Percentiles rank a stretch among this genome's conserved stretches.
These are phyloP conservation scores for Ophioninae sp. DNA, from an alignment of 2,888 invertebrate species.

Conservation along the genomic window DNA sequence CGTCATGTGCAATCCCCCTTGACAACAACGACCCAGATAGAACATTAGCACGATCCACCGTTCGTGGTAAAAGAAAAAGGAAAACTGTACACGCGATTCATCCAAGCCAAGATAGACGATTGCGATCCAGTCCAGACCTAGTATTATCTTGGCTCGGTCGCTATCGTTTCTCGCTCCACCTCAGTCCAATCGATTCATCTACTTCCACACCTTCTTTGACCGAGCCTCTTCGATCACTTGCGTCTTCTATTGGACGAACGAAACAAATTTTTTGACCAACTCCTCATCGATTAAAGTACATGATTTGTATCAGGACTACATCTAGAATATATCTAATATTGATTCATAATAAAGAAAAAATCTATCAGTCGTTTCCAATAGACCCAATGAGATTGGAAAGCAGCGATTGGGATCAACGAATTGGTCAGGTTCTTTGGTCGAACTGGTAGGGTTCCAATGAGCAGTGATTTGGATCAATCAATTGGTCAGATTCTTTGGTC, in stretches of 20 bases:
- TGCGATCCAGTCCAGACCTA: conserved; percentile 3
- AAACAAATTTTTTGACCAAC: neutral
- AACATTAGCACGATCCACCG: conserved; percentile 2
- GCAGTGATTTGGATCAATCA: too few relatives aligned
- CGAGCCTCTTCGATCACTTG: conserved; percentile 43
- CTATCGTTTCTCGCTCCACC: conserved; percentile 33
- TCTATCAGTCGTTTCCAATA: too few relatives aligned
- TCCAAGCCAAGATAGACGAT: neutral
- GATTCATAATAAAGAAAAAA: too few relatives aligned
- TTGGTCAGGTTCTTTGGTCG: too few relatives aligned
- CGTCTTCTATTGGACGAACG: neutral
- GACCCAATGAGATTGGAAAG: too few relatives aligned
- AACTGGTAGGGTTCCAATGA: too few relatives aligned
- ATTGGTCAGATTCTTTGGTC: too few relatives aligned
- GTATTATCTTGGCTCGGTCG: conserved; percentile 44
- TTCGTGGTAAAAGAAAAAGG: neutral
- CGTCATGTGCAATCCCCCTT: conserved; percentile 9
- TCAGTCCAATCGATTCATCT: conserved; percentile 46
- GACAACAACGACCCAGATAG: conserved; percentile 25
- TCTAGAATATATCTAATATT: too few relatives aligned
- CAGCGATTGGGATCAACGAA: too few relatives aligned
- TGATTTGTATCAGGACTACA: too few relatives aligned
- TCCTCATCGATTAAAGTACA: neutral
- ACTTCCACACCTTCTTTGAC: conserved; percentile 46
- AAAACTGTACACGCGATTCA: conserved; percentile 14